Conservation (phyloP, 2,797 vertebrate species). For the Oryzias dopingdopingensis region DNA sequence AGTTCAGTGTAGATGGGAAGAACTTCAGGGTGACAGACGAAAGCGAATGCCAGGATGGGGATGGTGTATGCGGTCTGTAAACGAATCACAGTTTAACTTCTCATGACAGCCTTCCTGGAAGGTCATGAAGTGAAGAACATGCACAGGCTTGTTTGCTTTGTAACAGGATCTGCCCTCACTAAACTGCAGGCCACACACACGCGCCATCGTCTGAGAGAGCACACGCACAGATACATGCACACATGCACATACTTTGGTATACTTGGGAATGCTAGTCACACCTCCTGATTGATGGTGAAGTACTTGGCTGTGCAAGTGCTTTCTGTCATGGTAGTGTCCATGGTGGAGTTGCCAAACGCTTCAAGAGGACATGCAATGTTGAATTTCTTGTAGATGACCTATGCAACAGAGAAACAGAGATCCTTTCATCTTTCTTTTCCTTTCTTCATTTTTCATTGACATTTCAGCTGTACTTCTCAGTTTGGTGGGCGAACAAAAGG, state of each 20-base stretch:
- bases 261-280: conserved; percentile 25
- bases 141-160: conserved; percentile 7
- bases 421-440: not conserved
- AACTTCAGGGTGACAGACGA: conserved; percentile 94
- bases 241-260: not conserved
- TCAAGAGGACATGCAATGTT: conserved; percentile 80
- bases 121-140: conserved; percentile 2
- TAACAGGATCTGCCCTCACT: conserved; percentile 42
- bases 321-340: conserved; percentile 36
- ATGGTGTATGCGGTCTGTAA: conserved; percentile 92
- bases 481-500: not conserved
- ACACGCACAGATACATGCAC: no score
- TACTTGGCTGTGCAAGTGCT: conserved; percentile 60
- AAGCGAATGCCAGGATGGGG: conserved; percentile 93
- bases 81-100: conserved; percentile 26
- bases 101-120: conserved; percentile 8
- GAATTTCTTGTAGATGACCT: conserved; percentile 97
- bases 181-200: conserved; percentile 19
- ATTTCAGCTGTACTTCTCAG: not conserved
- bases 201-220: not conserved
- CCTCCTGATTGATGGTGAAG: conserved; percentile 80
- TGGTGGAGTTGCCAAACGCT: conserved; percentile 58
- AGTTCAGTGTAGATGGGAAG: conserved; percentile 97
- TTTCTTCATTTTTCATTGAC: not conserved
- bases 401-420: conserved; percentile 5